These are phyloP conservation scores for Melanogrammus aeglefinus DNA, from an alignment of 2,797 vertebrate species.

Conservation along the genomic window DNA sequence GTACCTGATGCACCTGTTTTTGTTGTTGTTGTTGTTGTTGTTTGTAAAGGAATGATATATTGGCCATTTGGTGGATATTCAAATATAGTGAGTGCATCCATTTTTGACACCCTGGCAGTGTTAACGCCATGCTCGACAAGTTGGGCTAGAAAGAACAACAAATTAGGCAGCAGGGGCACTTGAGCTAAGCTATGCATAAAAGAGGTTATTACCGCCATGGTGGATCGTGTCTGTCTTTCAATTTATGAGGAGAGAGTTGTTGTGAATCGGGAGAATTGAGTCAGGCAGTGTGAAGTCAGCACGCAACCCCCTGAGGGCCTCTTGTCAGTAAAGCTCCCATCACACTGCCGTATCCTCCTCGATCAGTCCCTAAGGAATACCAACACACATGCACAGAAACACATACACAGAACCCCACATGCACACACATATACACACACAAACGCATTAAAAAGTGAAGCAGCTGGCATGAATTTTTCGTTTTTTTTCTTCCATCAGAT, in stretches of 20 bases:
- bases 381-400: neutral
- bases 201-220: neutral
- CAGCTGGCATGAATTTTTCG: neutral
- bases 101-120: neutral
- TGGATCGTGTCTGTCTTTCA: neutral
- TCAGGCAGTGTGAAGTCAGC: constrained; percentile 33
- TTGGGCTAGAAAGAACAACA: neutral
- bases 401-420: neutral
- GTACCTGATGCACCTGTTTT: neutral
- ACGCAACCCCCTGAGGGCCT: constrained; percentile 43
- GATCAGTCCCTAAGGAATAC: constrained; percentile 36
- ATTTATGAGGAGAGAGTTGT: constrained; percentile 13
- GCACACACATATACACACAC: neutral
- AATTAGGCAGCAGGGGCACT: neutral
- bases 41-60: neutral
- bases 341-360: constrained; percentile 34
- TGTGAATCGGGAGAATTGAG: constrained; percentile 10
- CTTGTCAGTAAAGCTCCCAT: constrained; percentile 59
- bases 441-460: constrained; percentile 6
- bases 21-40: neutral
- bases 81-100: neutral
- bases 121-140: too few relatives aligned
- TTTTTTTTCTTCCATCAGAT: neutral
- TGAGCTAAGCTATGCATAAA: neutral
- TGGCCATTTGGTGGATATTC: neutral